phyloP scores from a whole-genome alignment of 1,140 invertebrate genomes.

The Bombyx mori region DNA sequence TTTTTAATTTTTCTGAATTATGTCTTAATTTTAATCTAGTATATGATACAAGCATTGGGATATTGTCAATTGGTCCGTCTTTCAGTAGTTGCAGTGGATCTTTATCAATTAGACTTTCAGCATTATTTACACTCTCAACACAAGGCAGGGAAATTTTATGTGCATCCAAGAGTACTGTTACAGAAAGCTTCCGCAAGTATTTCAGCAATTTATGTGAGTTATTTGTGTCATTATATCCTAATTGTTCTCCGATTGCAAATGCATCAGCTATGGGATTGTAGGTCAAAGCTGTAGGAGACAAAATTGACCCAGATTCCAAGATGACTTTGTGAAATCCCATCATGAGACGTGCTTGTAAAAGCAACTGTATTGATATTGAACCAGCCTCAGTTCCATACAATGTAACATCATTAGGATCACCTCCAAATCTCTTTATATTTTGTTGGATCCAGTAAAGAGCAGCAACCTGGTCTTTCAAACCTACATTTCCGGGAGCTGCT shows the following conservation, averaged over 20 bases:
- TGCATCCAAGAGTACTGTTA: constrained; percentile 19
- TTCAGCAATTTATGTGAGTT: constrained; percentile 16
- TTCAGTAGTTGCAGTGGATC: constrained; percentile 35
- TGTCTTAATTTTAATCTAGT: constrained; percentile 22
- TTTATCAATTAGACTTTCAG: constrained; percentile 28
- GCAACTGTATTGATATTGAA: constrained; percentile 34
- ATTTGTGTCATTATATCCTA: constrained; percentile 29
- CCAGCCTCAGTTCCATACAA: constrained; percentile 79
- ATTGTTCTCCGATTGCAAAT: constrained; percentile 17
- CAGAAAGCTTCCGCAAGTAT: constrained; percentile 27
- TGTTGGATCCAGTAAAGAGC: constrained; percentile 82
- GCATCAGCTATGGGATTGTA: constrained; percentile 30
- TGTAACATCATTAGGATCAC: constrained; percentile 76
- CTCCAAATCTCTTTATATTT: constrained; percentile 80
- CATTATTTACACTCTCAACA: constrained; percentile 26
- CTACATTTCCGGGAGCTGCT: constrained; percentile 78
- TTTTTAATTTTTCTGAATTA: constrained; percentile 22
- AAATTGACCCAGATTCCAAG: constrained; percentile 45
- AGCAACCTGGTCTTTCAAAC: constrained; percentile 81
- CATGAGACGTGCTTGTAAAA: constrained; percentile 35
- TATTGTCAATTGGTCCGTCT: constrained; percentile 27
- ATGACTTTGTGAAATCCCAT: constrained; percentile 42
- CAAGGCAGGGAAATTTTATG: constrained; percentile 38
- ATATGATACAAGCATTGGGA: constrained; percentile 40
- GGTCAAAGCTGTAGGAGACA: constrained; percentile 36